Evolutionary conservation across 2,113 vertebrate species (phyloP).

Genomic region (Hystrix cristata): DNA sequence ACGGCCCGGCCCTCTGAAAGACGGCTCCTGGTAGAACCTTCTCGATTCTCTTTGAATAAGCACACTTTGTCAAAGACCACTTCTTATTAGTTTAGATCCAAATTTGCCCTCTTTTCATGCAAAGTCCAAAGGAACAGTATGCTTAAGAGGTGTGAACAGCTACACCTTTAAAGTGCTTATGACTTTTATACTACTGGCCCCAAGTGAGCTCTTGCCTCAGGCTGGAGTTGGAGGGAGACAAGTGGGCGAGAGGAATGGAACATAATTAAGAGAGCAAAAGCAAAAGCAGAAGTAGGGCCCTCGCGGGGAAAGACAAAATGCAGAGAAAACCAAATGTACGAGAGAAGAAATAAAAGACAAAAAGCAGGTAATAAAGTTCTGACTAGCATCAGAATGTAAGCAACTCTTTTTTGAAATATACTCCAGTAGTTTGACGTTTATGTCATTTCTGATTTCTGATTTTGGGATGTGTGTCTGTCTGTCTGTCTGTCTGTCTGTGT

Average conservation of each 20-base stretch:
- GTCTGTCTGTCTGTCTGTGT: constrained; percentile 33
- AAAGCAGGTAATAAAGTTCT: neutral
- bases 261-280: neutral
- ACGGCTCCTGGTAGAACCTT: neutral
- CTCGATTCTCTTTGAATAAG: neutral
- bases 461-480: neutral
- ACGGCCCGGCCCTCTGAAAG: neutral
- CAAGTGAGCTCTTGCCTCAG: neutral
- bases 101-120: neutral
- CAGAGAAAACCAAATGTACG: neutral
- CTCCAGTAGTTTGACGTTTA: neutral
- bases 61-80: neutral
- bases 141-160: neutral
- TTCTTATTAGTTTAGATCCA: neutral
- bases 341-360: neutral
- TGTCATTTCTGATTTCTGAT: neutral
- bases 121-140: neutral
- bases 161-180: neutral
- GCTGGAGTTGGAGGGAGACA: neutral
- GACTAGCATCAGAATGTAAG: constrained; percentile 31
- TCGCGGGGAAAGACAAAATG: neutral
- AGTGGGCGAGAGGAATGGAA: neutral
- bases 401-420: neutral
- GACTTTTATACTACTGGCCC: neutral
- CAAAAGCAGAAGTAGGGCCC: neutral